Evolutionary conservation across 1,140 invertebrate genomes (phyloP).

Genomic region (Drosophila gunungcola): DNA sequence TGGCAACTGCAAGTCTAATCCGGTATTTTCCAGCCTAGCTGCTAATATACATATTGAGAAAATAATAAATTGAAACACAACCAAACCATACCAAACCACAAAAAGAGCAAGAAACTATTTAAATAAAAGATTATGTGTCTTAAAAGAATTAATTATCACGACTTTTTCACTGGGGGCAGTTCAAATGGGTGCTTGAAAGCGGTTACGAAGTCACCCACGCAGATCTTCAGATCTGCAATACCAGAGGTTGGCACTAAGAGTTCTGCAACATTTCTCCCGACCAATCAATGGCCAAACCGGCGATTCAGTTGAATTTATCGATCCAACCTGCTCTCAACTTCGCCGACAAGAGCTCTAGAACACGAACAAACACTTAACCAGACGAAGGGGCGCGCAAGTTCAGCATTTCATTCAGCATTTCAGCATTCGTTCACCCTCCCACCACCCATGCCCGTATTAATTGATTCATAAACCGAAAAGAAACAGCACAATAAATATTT

Average conservation of each 20-base stretch:
- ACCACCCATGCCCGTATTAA: conserved; percentile 58
- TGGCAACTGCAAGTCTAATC: conserved; percentile 55
- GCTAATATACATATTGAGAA: conserved; percentile 47
- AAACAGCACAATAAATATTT: conserved; percentile 18
- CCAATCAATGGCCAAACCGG: conserved; percentile 1
- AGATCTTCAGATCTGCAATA: conserved; percentile 6
- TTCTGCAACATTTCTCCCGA: conserved; percentile 10
- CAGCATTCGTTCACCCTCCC: background rate
- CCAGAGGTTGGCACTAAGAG: conserved; percentile 32
- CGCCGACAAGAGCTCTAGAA: conserved; percentile 59
- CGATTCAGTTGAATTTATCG: conserved; percentile 19
- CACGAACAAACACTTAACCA: conserved; percentile 64
- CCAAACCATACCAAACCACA: conserved; percentile 47
- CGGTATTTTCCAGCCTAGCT: conserved; percentile 59
- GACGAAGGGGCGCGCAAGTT: conserved; percentile 48
- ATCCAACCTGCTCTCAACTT: conserved; percentile 48
- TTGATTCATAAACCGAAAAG: conserved; percentile 70
- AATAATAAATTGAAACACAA: conserved; percentile 29
- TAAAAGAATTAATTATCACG: conserved; percentile 70
- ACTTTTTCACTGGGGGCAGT: conserved; percentile 56
- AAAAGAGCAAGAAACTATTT: conserved; percentile 67
- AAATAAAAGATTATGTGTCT: conserved; percentile 84
- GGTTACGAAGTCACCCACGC: conserved; percentile 51
- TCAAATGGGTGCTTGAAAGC: conserved; percentile 41
- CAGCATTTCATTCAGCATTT: conserved; percentile 59